Percentiles rank a stretch among this genome's conserved stretches.
Evolutionary conservation across 1,140 invertebrate species (phyloP).

Genomic region (Galleria mellonella): DNA sequence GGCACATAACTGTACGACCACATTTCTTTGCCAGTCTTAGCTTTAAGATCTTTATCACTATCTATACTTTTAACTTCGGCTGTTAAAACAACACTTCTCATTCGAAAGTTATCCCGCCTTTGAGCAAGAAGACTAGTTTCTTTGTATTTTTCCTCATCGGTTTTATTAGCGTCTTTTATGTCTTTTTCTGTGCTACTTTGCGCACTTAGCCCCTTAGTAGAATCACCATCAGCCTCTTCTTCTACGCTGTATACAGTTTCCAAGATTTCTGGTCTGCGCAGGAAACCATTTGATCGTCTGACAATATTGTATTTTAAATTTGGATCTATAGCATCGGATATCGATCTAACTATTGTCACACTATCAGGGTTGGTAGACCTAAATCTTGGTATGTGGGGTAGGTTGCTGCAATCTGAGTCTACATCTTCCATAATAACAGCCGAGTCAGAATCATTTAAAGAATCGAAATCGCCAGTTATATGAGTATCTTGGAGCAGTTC

Average conservation of each 20-base stretch:
- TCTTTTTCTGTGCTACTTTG: constrained; percentile 75
- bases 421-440: constrained; percentile 87
- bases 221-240: constrained; percentile 83
- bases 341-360: constrained; percentile 84
- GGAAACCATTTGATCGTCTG: constrained; percentile 82
- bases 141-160: constrained; percentile 65
- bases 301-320: constrained; percentile 83
- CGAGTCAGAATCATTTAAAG: constrained; percentile 88
- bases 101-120: constrained; percentile 64
- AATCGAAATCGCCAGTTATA: constrained; percentile 78
- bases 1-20: constrained; percentile 73
- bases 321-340: constrained; percentile 86
- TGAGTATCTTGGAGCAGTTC: constrained; percentile 75
- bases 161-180: constrained; percentile 63
- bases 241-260: constrained; percentile 91
- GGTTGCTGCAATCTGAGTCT: constrained; percentile 77
- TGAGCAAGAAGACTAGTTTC: constrained; percentile 61
- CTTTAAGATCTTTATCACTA: constrained; percentile 53
- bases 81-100: constrained; percentile 59
- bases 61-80: constrained; percentile 68
- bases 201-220: constrained; percentile 74
- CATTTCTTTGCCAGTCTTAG: constrained; percentile 43
- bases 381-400: constrained; percentile 74
- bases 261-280: constrained; percentile 85
- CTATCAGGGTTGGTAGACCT: constrained; percentile 70